Conservation (phyloP, 2,888 invertebrate species). For the Macrophya alboannulata region DNA sequence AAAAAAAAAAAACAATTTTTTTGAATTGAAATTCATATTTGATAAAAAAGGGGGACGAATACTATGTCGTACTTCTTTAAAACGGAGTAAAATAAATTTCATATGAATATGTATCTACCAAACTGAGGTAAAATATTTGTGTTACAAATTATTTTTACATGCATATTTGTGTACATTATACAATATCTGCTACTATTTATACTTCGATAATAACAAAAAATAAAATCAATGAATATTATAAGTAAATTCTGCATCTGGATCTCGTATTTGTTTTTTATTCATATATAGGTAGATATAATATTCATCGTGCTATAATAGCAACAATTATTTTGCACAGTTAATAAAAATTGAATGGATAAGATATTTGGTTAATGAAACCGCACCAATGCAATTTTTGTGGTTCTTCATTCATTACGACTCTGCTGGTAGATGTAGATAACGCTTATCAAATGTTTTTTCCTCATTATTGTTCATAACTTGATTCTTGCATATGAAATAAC, state of each 20-base stretch:
- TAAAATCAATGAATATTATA: neutral
- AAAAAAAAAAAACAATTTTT: neutral
- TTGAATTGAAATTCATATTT: neutral
- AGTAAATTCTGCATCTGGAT: neutral
- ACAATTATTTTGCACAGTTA: too few species aligned
- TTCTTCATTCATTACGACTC: too few species aligned
- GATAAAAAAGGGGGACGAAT: neutral
- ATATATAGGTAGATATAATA: too few species aligned
- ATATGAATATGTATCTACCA: slow-evolving; percentile 2
- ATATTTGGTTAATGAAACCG: too few species aligned
- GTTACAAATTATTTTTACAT: neutral
- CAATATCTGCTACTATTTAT: neutral
- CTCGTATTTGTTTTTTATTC: too few species aligned
- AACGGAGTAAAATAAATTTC: neutral
- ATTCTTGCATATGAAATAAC: too few species aligned
- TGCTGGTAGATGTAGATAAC: too few species aligned
- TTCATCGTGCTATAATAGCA: too few species aligned
- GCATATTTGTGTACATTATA: neutral
- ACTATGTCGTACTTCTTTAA: neutral
- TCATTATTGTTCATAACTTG: too few species aligned
- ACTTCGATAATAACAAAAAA: neutral
- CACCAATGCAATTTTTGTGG: too few species aligned
- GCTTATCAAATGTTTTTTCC: too few species aligned
- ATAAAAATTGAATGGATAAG: too few species aligned
- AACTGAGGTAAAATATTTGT: slow-evolving; percentile 5